Conservation (phyloP, 2,888 invertebrate genomes). For the Hedychridium roseum region DNA sequence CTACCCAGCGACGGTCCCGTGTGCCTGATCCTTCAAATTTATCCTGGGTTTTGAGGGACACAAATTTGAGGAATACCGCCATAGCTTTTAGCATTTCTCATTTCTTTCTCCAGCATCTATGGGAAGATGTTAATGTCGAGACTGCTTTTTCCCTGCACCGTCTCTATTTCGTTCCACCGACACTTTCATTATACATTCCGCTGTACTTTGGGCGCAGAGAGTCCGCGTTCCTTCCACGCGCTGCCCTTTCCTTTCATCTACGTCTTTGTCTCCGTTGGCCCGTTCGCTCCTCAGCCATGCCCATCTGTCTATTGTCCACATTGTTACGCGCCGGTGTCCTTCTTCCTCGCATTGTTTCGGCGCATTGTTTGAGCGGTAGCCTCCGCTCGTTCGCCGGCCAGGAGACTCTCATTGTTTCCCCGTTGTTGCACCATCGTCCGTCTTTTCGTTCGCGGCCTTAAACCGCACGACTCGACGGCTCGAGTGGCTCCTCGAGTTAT, state of each 20-base stretch:
- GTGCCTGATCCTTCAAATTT: no score
- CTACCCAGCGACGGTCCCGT: no score
- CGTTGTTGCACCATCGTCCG: constrained; percentile 38
- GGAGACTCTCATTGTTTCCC: constrained; percentile 52
- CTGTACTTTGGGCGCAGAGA: no score
- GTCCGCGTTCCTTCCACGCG: constrained; percentile 21
- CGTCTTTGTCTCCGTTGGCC: constrained; percentile 8
- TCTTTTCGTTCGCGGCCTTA: constrained; percentile 33
- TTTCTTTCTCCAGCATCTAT: no score
- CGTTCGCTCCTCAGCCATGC: constrained; percentile 13
- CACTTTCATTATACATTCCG: no score
- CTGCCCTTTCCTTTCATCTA: constrained; percentile 4
- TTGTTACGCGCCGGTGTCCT: constrained; percentile 52
- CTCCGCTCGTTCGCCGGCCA: constrained; percentile 23
- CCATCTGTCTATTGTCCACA: constrained; percentile 57
- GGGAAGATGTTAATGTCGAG: no score
- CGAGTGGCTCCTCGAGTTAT: constrained; percentile 13
- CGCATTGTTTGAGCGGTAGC: constrained; percentile 54
- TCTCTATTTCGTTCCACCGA: no score
- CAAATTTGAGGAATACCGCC: no score
- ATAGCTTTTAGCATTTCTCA: no score
- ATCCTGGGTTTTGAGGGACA: no score
- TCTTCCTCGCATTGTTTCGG: constrained; percentile 54
- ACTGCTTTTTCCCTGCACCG: no score
- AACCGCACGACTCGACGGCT: constrained; percentile 26